Base-by-base conservation (phyloP, 2,113 vertebrate genomes). In the Bostrychus sinensis region DNA sequence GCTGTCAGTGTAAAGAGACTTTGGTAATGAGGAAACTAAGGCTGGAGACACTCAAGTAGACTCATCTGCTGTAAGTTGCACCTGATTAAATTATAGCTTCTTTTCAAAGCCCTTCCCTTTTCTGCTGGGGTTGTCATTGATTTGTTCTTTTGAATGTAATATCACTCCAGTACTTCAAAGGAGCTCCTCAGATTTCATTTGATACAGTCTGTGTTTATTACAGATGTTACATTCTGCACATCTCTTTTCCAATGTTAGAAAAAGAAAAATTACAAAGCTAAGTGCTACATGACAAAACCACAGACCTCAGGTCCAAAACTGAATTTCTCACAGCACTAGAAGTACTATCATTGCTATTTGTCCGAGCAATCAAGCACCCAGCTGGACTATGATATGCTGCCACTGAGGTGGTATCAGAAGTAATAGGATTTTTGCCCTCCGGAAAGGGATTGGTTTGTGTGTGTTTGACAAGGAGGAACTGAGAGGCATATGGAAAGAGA, bases 401-500 rank as follows among this genome's bases (percentile, higher is more conserved):
- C 77, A 87, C 72, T 4, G 53, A 81, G 84, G 84, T 79, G 83
- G 80, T 84, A 89, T 88, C 75, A 67, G 65, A 82, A 80, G 82
- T 91, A 89, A 89, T 90, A 77, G 75, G 82, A 86, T 91, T 90
- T 90, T 77, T 86, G 78, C 80, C 78, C 82, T 83, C 73, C 58
- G 78, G 87, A 82, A 81, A 86, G 57, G 78, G 66, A 80, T 66
- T 7, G 56, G 68, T 71, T 62, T 70, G 70, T 67, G 64, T 77
- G 78, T 67, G 75, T 84, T 79, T 88, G 81, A 83, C 86, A 77
- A 65, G 68, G 20, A 79, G 75, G 78, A 85, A 81, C 66, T 42
- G 67, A 81, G 76, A 69, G 72, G 71, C 56, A 66, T 39, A 56
- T 54, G 56, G 50, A 63, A 61, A 67, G 66, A 70, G 68, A 56